A percentile compares a stretch with the other conserved stretches of the same genome.
Evolutionary conservation across 2,797 vertebrate genomes (phyloP).

Genomic region (Steatocranus sp.): DNA sequence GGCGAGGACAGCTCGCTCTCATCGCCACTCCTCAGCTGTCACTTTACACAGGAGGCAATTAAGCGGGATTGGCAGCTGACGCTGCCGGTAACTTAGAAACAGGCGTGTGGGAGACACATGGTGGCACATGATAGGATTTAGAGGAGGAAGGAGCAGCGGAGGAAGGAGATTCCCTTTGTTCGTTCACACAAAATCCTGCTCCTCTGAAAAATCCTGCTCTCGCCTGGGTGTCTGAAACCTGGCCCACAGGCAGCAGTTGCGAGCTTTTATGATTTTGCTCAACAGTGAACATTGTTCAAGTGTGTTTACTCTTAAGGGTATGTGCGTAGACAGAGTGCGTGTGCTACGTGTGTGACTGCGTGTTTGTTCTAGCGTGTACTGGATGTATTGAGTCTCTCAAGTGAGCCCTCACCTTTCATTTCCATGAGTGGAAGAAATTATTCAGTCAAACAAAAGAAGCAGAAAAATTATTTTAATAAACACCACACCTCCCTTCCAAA

Average conservation of each 20-base stretch:
- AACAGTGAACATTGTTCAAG: slow-evolving; percentile 18
- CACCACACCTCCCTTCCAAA: background rate
- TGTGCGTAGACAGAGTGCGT: background rate
- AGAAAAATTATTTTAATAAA: background rate
- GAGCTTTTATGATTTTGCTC: slow-evolving; percentile 44
- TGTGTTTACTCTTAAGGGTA: background rate
- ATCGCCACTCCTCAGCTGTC: slow-evolving; percentile 38
- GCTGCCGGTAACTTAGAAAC: slow-evolving; percentile 75
- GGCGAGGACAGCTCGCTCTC: slow-evolving; percentile 32
- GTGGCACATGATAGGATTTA: slow-evolving; percentile 59
- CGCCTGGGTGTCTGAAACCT: slow-evolving; percentile 20
- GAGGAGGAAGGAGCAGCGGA: slow-evolving; percentile 20
- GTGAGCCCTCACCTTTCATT: slow-evolving; percentile 19
- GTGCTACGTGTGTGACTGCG: background rate
- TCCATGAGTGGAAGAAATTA: background rate
- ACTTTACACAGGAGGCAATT: slow-evolving; percentile 67
- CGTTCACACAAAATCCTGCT: slow-evolving; percentile 51
- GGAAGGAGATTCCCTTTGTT: slow-evolving; percentile 69
- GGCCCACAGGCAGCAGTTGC: slow-evolving; percentile 32
- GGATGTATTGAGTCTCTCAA: slow-evolving; percentile 5
- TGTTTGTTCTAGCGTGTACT: background rate
- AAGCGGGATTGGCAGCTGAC: slow-evolving; percentile 61
- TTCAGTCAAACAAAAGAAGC: background rate
- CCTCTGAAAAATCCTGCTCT: slow-evolving; percentile 31
- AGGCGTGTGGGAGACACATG: slow-evolving; percentile 62